Evolutionary conservation across 2,888 invertebrate genomes (phyloP).

Genomic region (Phymatocera aterrima): DNA sequence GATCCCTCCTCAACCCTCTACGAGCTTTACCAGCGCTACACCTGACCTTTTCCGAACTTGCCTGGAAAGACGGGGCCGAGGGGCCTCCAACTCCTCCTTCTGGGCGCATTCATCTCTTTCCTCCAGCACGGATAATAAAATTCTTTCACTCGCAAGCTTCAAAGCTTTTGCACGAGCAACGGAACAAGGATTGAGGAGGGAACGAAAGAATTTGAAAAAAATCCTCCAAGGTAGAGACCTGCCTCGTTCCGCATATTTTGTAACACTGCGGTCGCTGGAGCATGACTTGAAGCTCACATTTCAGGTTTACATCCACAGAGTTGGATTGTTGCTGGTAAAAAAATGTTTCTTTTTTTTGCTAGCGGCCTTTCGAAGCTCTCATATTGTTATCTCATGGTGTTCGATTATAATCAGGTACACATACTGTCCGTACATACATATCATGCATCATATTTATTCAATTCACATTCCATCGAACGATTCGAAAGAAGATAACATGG

Average conservation of each 20-base stretch:
- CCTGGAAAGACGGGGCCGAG: neutral
- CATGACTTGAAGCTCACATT: neutral
- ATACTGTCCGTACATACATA: too few species aligned
- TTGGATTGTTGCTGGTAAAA: neutral
- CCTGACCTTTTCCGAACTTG: constrained; percentile 15
- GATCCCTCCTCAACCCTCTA: neutral
- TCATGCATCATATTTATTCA: neutral
- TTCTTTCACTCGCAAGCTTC: neutral
- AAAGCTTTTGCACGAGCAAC: neutral
- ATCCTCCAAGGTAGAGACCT: neutral
- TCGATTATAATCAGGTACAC: too few species aligned
- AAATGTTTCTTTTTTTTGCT: too few species aligned
- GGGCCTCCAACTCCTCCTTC: neutral
- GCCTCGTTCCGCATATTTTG: neutral
- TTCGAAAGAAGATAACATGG: neutral
- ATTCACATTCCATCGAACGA: neutral
- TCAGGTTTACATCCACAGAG: neutral
- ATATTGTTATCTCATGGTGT: too few species aligned
- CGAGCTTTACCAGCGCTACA: neutral
- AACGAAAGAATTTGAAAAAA: constrained; percentile 9
- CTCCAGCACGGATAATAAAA: constrained; percentile 1
- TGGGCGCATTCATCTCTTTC: neutral
- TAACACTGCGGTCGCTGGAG: neutral
- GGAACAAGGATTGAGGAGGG: neutral
- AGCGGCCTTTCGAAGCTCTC: too few species aligned